Percentiles rank a stretch among this genome's conserved stretches.
Evolutionary conservation across 2,113 vertebrate genomes (phyloP).

Genomic region (Furnarius figulus): DNA sequence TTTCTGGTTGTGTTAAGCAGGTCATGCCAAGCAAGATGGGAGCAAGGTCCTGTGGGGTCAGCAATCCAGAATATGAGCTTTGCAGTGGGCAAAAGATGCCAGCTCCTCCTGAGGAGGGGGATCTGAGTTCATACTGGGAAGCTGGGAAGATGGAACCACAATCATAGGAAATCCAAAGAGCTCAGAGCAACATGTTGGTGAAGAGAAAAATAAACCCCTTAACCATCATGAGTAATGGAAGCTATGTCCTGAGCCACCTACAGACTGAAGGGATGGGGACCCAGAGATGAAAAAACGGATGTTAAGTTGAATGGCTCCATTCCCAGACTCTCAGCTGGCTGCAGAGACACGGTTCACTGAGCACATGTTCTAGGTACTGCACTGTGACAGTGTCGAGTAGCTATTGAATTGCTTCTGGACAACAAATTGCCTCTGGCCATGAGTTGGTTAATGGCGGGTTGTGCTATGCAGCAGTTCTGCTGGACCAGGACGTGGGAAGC

Average conservation of each 20-base stretch:
- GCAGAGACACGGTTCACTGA: background rate
- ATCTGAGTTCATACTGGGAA: background rate
- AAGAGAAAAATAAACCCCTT: background rate
- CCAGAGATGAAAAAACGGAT: background rate
- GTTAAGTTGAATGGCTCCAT: background rate
- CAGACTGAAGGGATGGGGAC: background rate
- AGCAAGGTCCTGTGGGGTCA: background rate
- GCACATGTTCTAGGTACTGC: background rate
- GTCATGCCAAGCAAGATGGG: background rate
- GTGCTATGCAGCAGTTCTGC: background rate
- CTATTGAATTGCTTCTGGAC: background rate
- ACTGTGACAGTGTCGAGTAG: background rate
- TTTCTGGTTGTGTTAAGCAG: background rate
- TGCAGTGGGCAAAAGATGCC: background rate
- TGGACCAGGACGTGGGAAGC: background rate
- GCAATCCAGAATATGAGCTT: background rate
- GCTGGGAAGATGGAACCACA: background rate
- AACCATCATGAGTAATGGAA: background rate
- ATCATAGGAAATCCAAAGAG: background rate
- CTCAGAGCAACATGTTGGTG: background rate
- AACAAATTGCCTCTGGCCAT: background rate
- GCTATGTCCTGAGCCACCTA: background rate
- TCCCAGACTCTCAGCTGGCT: background rate
- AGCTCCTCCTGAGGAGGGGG: fast-evolving
- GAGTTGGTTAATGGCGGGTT: background rate